Evolutionary conservation across 2,797 vertebrate species (phyloP).

Genomic region (Cyprinodon diabolis): DNA sequence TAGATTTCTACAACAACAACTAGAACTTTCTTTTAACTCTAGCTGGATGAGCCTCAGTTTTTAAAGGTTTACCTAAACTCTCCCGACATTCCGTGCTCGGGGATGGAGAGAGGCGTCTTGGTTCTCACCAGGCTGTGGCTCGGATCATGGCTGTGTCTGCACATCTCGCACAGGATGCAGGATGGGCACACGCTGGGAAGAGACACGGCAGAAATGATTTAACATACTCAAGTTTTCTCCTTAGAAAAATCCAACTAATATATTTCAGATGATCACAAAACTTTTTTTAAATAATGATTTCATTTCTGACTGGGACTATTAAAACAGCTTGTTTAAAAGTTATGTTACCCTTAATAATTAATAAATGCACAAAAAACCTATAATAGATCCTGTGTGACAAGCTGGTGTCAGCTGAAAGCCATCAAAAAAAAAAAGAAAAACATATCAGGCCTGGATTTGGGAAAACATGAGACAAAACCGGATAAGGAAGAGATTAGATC

Average conservation of each 20-base stretch:
- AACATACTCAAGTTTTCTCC: no score
- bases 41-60: slow-evolving; percentile 40
- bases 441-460: not conserved
- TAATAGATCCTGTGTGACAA: not conserved
- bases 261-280: not conserved
- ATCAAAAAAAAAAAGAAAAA: not conserved
- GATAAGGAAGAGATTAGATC: no score
- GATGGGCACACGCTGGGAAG: slow-evolving; percentile 87
- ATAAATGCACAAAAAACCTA: not conserved
- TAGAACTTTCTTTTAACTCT: slow-evolving; percentile 24
- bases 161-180: slow-evolving; percentile 94
- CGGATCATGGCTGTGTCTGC: slow-evolving; percentile 87
- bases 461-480: no score
- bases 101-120: slow-evolving; percentile 87
- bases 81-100: slow-evolving; percentile 81
- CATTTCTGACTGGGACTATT: not conserved
- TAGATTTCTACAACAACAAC: slow-evolving; percentile 35
- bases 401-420: not conserved
- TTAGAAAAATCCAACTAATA: no score
- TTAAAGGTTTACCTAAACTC: slow-evolving; percentile 79
- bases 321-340: not conserved
- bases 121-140: slow-evolving; percentile 92
- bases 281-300: not conserved
- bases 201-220: not conserved
- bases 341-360: not conserved